Conservation (phyloP, 2,113 vertebrate species). For the Sciurus niger region DNA sequence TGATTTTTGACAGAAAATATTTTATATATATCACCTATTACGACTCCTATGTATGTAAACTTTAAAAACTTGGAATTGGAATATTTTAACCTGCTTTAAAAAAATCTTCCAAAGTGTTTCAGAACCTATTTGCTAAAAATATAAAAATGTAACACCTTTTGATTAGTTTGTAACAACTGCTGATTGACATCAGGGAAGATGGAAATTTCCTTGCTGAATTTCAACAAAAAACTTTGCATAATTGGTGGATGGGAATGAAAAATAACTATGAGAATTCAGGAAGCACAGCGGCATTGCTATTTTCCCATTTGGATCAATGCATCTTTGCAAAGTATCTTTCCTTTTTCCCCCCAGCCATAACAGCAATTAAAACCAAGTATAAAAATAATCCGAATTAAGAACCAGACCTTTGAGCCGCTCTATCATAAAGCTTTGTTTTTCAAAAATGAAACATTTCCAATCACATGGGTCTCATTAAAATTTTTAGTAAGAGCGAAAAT, state of each 20-base stretch:
- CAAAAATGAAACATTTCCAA: slow-evolving; percentile 53
- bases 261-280: slow-evolving; percentile 63
- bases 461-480: slow-evolving; percentile 47
- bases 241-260: slow-evolving; percentile 74
- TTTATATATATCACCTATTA: background rate
- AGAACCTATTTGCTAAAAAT: slow-evolving; percentile 80
- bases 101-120: slow-evolving; percentile 65
- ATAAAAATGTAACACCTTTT: slow-evolving; percentile 81
- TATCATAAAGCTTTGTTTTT: slow-evolving; percentile 67
- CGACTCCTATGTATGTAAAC: slow-evolving; percentile 38
- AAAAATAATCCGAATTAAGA: slow-evolving; percentile 78
- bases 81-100: slow-evolving; percentile 64
- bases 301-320: slow-evolving; percentile 45
- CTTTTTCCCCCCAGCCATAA: background rate
- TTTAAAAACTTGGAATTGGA: slow-evolving; percentile 66
- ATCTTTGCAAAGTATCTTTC: slow-evolving; percentile 45
- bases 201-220: slow-evolving; percentile 81
- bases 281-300: slow-evolving; percentile 39
- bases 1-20: slow-evolving; percentile 37
- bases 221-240: slow-evolving; percentile 83
- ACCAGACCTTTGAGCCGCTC: slow-evolving; percentile 51
- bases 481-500: slow-evolving; percentile 51
- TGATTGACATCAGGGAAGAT: slow-evolving; percentile 80
- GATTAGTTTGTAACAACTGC: slow-evolving; percentile 79
- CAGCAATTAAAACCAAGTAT: slow-evolving; percentile 76